Evolutionary conservation across 23 tunicate species (phyloP).

Genomic region (Halocynthia roretzi): DNA sequence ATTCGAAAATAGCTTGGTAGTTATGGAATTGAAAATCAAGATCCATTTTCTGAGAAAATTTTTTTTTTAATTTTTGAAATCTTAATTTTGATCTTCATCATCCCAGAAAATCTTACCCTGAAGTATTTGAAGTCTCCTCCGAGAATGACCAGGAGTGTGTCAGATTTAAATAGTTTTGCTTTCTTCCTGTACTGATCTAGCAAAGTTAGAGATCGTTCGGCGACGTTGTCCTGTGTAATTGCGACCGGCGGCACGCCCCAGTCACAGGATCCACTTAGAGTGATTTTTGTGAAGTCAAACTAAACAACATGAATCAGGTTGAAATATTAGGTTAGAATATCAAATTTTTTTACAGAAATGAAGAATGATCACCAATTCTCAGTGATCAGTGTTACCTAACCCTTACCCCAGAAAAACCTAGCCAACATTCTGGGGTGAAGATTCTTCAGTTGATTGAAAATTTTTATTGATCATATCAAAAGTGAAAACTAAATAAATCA

Average conservation of each 20-base stretch:
- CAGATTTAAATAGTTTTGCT: not conserved
- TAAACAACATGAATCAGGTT: not conserved
- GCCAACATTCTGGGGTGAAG: no score
- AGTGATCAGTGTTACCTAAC: no score
- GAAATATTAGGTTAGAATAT: not conserved
- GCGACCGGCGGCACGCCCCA: not conserved
- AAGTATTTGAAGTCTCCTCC: not conserved
- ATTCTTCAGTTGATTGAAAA: no score
- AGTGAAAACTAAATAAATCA: no score
- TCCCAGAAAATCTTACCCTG: not conserved
- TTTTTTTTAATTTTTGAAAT: no score
- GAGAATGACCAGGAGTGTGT: not conserved
- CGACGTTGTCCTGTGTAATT: not conserved
- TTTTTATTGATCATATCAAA: no score
- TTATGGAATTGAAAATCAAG: slow-evolving; percentile 67
- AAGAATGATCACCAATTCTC: no score
- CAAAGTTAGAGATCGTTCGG: not conserved
- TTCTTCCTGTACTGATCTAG: slow-evolving; percentile 1
- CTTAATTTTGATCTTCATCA: no score
- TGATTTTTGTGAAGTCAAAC: not conserved
- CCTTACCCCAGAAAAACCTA: no score
- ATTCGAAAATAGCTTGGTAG: slow-evolving; percentile 69
- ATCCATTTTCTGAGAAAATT: slow-evolving; percentile 35
- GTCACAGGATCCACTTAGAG: slow-evolving; percentile 25
- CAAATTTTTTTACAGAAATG: no score